These are phyloP conservation scores for Zaprionus taronus DNA, from an alignment of 1,140 invertebrate genomes.

Conservation along the genomic window DNA sequence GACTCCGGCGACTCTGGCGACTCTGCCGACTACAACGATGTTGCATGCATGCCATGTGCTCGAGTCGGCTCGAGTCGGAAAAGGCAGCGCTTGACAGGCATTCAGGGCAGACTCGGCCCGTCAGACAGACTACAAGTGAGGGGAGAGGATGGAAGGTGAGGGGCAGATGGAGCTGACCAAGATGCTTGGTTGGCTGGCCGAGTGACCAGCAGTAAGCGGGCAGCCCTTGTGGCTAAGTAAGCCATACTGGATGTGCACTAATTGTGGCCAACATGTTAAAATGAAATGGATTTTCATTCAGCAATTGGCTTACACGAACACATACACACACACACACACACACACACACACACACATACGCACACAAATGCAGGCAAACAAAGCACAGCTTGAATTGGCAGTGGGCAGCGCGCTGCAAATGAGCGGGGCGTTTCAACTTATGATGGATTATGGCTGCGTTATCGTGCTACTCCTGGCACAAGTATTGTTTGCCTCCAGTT, in stretches of 20 bases:
- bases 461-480: constrained; percentile 29
- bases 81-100: constrained; percentile 54
- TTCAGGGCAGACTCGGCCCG: constrained; percentile 20
- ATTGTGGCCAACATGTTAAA: constrained; percentile 83
- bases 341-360: background rate
- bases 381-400: constrained; percentile 20
- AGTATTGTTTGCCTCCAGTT: constrained; percentile 40
- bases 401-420: constrained; percentile 45
- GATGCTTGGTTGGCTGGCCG: constrained; percentile 14
- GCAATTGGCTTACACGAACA: constrained; percentile 64
- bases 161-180: background rate
- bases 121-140: background rate
- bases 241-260: constrained; percentile 70
- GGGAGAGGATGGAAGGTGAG: background rate
- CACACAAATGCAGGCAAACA: constrained; percentile 20
- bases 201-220: constrained; percentile 10
- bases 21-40: constrained; percentile 20
- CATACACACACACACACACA: constrained; percentile 14
- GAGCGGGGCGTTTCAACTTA: constrained; percentile 66
- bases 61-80: constrained; percentile 12
- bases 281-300: constrained; percentile 83
- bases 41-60: constrained; percentile 70
- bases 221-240: constrained; percentile 50
- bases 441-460: constrained; percentile 73
- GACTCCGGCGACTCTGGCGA: constrained; percentile 18